Evolutionary conservation across 2,113 vertebrate species (phyloP).

Genomic region (Paraplagusia blochii): DNA sequence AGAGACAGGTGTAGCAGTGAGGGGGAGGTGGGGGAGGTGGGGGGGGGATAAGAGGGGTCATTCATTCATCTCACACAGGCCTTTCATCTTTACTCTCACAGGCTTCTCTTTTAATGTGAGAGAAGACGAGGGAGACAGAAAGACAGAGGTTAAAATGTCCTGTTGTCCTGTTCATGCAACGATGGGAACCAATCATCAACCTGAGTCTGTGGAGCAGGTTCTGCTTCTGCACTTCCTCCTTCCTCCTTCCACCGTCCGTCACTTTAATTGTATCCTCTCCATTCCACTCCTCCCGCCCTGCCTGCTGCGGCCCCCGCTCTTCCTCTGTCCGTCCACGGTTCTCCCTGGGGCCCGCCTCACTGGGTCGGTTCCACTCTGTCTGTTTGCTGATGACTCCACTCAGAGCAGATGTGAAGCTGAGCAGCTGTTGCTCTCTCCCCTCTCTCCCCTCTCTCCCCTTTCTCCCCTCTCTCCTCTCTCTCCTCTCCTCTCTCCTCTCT

Average conservation of each 20-base stretch:
- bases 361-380: slow-evolving; percentile 73
- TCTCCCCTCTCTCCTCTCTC: slow-evolving; percentile 42
- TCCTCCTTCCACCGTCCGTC: slow-evolving; percentile 27
- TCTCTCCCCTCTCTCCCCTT: slow-evolving; percentile 10
- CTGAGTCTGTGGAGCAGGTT: not conserved
- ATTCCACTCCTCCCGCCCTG: slow-evolving; percentile 28
- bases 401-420: slow-evolving; percentile 73
- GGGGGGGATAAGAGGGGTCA: slow-evolving; percentile 59
- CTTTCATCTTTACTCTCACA: slow-evolving; percentile 75
- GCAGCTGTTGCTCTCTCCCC: slow-evolving; percentile 67
- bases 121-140: slow-evolving; percentile 32
- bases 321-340: slow-evolving; percentile 43
- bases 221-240: slow-evolving; percentile 5
- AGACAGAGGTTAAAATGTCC: slow-evolving; percentile 38
- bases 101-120: slow-evolving; percentile 63
- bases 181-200: slow-evolving; percentile 1
- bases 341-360: slow-evolving; percentile 59
- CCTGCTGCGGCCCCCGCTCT: slow-evolving; percentile 1
- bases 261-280: slow-evolving; percentile 50
- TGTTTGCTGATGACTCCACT: slow-evolving; percentile 74
- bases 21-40: no score
- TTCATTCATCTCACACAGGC: slow-evolving; percentile 62
- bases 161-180: slow-evolving; percentile 14
- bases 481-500: slow-evolving; percentile 40
- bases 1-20: no score